These are phyloP conservation scores for Aphaenogaster floridana DNA, from an alignment of 1,140 invertebrate genomes.

Conservation along the genomic window DNA sequence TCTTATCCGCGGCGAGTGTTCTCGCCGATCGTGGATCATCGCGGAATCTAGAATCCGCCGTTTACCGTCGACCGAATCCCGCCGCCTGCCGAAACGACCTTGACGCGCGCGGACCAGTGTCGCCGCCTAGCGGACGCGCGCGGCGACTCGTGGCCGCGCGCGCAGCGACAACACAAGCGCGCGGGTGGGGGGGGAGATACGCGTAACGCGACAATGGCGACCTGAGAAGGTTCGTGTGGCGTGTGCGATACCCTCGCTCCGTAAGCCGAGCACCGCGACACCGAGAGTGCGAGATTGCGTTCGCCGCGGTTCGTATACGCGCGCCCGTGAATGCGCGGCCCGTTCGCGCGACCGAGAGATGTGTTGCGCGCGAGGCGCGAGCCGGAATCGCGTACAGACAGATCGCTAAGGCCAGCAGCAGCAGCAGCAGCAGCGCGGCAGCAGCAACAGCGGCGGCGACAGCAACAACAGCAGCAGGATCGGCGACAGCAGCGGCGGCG, in stretches of 20 bases:
- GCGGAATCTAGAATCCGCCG: background rate
- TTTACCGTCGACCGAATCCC: background rate
- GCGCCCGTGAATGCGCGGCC: conserved; percentile 63
- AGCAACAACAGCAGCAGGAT: background rate
- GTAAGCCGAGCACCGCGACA: conserved; percentile 44
- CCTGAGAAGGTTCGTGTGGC: conserved; percentile 73
- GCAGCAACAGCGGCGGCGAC: background rate
- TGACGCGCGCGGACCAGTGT: background rate
- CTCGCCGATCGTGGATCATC: background rate
- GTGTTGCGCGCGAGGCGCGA: conserved; percentile 67
- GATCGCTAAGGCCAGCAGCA: conserved; percentile 42
- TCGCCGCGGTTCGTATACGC: conserved; percentile 34
- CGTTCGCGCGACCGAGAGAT: conserved; percentile 55
- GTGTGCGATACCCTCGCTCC: conserved; percentile 75
- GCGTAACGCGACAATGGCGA: conserved; percentile 83
- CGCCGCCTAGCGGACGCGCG: conserved; percentile 41
- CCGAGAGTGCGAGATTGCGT: conserved; percentile 44
- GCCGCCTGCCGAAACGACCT: too few species aligned
- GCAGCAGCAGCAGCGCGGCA: background rate
- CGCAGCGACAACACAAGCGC: conserved; percentile 59
- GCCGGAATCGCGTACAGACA: conserved; percentile 30
- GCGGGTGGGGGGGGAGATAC: conserved; percentile 53
- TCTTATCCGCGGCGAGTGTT: background rate
- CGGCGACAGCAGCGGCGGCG: too few species aligned
- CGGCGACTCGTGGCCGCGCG: background rate